A percentile compares a stretch with the other conserved stretches of the same genome.
Evolutionary conservation across 2,888 invertebrate species (phyloP).

Genomic region (Tryphoninae sp.): DNA sequence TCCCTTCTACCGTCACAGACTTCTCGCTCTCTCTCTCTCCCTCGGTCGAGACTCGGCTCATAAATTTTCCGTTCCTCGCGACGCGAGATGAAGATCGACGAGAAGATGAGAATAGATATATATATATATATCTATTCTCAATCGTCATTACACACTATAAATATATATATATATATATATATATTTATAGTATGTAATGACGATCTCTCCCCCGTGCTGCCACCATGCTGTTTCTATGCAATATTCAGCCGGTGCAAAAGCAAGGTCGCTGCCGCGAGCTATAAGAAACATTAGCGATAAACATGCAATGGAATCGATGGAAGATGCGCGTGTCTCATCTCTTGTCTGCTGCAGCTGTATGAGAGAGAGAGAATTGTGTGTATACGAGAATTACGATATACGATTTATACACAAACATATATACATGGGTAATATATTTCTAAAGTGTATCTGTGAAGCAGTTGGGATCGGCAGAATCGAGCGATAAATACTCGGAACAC

Average conservation of each 20-base stretch:
- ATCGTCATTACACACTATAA: not conserved
- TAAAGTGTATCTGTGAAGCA: constrained; percentile 14
- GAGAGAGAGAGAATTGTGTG: constrained; percentile 11
- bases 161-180: not conserved
- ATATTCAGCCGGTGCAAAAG: constrained; percentile 44
- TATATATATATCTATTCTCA: not conserved
- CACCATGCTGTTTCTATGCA: constrained; percentile 43
- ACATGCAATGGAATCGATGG: constrained; percentile 56
- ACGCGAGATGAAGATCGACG: constrained; percentile 41
- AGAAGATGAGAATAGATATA: constrained; percentile 20
- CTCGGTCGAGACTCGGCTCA: not conserved
- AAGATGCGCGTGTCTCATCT: constrained; percentile 53
- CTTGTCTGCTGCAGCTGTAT: constrained; percentile 33
- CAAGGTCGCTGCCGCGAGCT: constrained; percentile 56
- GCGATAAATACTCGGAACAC: constrained; percentile 61
- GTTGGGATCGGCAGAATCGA: constrained; percentile 52
- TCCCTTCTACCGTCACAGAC: too few relatives aligned
- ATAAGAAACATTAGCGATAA: constrained; percentile 54
- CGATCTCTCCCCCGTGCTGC: constrained; percentile 38
- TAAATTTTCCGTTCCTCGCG: constrained; percentile 2
- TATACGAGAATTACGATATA: constrained; percentile 15
- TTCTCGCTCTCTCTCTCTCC: too few relatives aligned
- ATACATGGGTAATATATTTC: constrained; percentile 21
- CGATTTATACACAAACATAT: not conserved
- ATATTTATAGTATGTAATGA: constrained; percentile 15